Evolutionary conservation across 2,888 invertebrate genomes (phyloP), one percentile per base, ranked within the genome.

Genomic region (Hemithea aestivaria): DNA sequence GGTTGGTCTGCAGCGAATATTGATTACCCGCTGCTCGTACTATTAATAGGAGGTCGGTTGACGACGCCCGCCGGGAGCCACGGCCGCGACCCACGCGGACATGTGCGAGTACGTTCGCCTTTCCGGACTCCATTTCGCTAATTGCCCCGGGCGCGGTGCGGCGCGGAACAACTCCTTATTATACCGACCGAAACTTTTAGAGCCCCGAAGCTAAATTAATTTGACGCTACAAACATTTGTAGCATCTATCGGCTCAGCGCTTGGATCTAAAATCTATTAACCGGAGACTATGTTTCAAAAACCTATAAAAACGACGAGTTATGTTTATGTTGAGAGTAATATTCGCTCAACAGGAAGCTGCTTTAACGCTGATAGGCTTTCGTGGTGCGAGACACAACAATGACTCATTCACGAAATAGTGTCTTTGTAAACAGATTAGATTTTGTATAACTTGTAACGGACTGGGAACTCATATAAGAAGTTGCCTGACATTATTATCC

Each of bases 1-100:
- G 70, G 68, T 58, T 63, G 54, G 59, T 57, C 62, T 69, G 69
- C 73, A 69, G 68, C 72, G 74, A 75, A 78, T 82, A 83, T 82
- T 83, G 82, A 83, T 83, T 76, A 69, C 69, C 65, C 64, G 58
- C 64, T 58, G 63, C 56, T 58, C 65, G 64, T 63, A 72, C 76
- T 80, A 79, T 79, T 77, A 81, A 75, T 81, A 79, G 79, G 72
- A 64, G 62, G 63, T 62, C 36, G 65, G 58, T 58, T 52, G 59
- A 35, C 41, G 49, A 40, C 53, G 54, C 45, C 48, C 40, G 40
- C 45, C 55, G 62, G 59, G 62, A 56, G 58, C 58, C 56, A 54
- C 56, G 54, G 51, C 47, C 51, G 54, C 59, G 64, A 59, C 62
- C 62, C 58, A 62, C 62, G 62, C 31, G 35, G 37, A 42, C 51